Base-by-base conservation (phyloP, 2,888 invertebrate species). In the Synergus japonicus region DNA sequence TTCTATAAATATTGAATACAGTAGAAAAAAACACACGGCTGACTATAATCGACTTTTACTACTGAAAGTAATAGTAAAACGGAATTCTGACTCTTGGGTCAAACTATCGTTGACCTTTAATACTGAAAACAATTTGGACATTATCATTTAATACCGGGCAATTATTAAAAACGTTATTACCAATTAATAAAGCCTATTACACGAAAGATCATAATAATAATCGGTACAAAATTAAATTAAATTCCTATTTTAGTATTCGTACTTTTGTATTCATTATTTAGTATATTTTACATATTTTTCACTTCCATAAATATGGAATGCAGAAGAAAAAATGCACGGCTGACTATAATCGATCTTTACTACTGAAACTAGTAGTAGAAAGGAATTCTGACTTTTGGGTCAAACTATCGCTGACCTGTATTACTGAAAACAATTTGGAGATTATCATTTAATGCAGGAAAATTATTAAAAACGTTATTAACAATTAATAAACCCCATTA, bases 171-270 rank as follows among this genome's bases (percentile, higher is more conserved):
- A 29, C 54, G 54, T 54, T 60, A 22, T 60, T 22, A 60, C 1
- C 22, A 29, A 60, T 60, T 10, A 22, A 5, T 13, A 4, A 4
- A 60, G 1, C 0, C 18, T 1, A 22, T 60, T 60, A 60, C 4
- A 10, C 4, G 22, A 13, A 60, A 4, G 2, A 60, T 69, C 29
- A 69, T 46, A 46, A 69, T 46, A 15, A 22, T 77, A 97, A 92
- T 9, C 97, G 95, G 93, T 97, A 98, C 92, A 92, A 22, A 78
- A 76, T 63, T 12, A 49, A 9, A 76, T 22, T 22, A 1, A 54
- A n/a, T n/a, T 54, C 8, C n/a, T 15, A 1, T 15, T n/a, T n/a
- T n/a, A 54, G n/a, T 8, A n/a, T n/a, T 54, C 8, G 0, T 2
- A 54, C 8, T n/a, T 54, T 54, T 9, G 0, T 2, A 54, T 7